phyloP scores from a whole-genome alignment of 2,113 vertebrate species.

The Cricetomys ansorgei region DNA sequence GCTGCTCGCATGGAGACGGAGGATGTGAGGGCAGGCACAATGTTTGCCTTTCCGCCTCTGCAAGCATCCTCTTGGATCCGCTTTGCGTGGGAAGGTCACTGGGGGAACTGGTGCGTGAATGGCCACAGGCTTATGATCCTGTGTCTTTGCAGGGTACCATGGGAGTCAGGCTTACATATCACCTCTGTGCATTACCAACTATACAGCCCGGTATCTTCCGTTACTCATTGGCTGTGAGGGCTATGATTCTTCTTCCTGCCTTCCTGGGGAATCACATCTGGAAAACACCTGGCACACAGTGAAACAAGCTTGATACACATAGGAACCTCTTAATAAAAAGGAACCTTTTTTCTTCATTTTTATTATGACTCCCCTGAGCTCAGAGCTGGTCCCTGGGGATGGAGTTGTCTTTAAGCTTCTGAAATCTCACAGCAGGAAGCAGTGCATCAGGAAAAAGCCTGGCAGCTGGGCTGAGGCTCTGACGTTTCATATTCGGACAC shows the following conservation, averaged over 20 bases:
- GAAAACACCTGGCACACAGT: background rate
- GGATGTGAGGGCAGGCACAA: fast-evolving
- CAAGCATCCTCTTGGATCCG: background rate
- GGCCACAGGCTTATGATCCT: background rate
- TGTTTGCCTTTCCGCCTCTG: background rate
- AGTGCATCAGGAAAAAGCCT: background rate
- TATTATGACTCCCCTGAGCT: background rate
- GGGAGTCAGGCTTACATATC: background rate
- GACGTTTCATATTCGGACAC: background rate
- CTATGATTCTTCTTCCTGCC: background rate
- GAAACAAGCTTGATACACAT: background rate
- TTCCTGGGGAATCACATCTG: background rate
- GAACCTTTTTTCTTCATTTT: background rate
- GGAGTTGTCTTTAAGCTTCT: background rate
- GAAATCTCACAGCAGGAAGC: background rate
- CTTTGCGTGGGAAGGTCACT: fast-evolving
- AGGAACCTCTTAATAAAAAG: slow-evolving; percentile 52
- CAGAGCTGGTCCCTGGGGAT: background rate
- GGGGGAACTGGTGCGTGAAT: background rate
- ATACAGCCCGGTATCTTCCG: background rate
- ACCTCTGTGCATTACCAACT: background rate
- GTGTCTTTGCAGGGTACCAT: background rate
- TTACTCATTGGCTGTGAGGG: background rate
- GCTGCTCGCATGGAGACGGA: background rate
- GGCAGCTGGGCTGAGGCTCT: background rate